Conservation (phyloP, 2,888 invertebrate genomes). For the Dynastes maya region DNA sequence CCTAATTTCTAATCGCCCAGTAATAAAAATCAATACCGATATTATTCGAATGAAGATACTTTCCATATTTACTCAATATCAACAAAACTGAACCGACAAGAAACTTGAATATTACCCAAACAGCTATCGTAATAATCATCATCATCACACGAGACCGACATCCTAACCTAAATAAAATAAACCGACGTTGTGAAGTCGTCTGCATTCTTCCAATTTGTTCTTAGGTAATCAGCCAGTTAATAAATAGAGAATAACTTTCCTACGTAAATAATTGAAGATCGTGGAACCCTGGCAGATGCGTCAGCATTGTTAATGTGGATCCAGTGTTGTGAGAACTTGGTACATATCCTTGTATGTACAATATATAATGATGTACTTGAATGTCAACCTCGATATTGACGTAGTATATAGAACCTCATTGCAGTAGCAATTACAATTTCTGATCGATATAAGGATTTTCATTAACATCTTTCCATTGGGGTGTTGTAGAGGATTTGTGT, state of each 20-base stretch:
- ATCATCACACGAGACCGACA: neutral
- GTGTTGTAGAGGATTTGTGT: too few relatives aligned
- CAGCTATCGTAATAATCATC: too few relatives aligned
- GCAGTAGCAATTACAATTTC: too few relatives aligned
- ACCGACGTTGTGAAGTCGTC: neutral
- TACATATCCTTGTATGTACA: neutral
- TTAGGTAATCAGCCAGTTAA: neutral
- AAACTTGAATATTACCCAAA: too few relatives aligned
- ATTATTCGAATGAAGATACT: too few relatives aligned
- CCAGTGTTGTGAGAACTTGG: neutral
- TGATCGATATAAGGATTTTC: too few relatives aligned
- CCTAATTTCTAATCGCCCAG: too few relatives aligned
- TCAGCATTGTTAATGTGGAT: neutral
- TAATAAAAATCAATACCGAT: too few relatives aligned
- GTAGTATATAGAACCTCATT: neutral
- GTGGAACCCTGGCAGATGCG: neutral
- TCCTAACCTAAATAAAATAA: neutral
- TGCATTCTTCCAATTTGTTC: too few relatives aligned
- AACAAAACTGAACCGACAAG: too few relatives aligned
- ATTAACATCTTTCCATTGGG: too few relatives aligned
- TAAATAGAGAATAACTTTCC: constrained; percentile 1
- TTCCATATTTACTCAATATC: too few relatives aligned
- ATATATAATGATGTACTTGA: neutral
- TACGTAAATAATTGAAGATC: neutral
- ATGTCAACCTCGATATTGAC: neutral